Base-by-base conservation (phyloP, 35 echinoderm and acorn worm species). In the Apostichopus parvimensis region DNA sequence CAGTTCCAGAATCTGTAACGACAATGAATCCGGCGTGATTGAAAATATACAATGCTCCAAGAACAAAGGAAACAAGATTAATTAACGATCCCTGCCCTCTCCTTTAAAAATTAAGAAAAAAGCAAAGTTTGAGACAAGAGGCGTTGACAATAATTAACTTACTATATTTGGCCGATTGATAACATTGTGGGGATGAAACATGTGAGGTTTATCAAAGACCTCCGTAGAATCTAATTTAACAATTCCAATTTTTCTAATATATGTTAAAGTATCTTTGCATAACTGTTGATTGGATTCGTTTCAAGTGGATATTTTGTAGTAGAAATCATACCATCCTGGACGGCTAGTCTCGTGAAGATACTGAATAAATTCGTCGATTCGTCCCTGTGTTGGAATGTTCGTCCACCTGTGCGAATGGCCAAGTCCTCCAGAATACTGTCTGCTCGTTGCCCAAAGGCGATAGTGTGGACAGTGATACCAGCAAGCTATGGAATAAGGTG, bases 381-480 rank as follows among this genome's bases (percentile, higher is more conserved):
- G 25, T 94, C 87, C 6, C 54, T 79, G 13, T 88, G 90, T 7
- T 62, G 64, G 28, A 92, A 95, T 14, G 54, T 87, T 17, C 68
- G 54, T 54, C 94, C 94, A 58, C 77, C 83, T 1, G 94, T 95
- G 52, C 56, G 18, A 20, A 59, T 71, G 53, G 94, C 66, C 68
- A 95, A n/a, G 9, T 45, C 22, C 23, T 95, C 94, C 1, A 95
- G 77, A 66, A 72, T 12, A 4, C 25, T 21, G 9, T 64, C 75
- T 6, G 94, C 94, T 24, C 89, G 75, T 1, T 5, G 15, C 23
- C 94, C 83, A 53, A 95, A 60, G 14, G 94, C 94, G 54, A 95
- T 88, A 26, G 94, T 92, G 84, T 92, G 80, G 53, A 95, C 83
- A 21, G 81, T 92, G 25, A 92, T 66, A 83, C 79, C 79, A 14